These are phyloP conservation scores for Gymnothorax reevesii DNA, from an alignment of 2,797 vertebrate species.

Conservation along the genomic window DNA sequence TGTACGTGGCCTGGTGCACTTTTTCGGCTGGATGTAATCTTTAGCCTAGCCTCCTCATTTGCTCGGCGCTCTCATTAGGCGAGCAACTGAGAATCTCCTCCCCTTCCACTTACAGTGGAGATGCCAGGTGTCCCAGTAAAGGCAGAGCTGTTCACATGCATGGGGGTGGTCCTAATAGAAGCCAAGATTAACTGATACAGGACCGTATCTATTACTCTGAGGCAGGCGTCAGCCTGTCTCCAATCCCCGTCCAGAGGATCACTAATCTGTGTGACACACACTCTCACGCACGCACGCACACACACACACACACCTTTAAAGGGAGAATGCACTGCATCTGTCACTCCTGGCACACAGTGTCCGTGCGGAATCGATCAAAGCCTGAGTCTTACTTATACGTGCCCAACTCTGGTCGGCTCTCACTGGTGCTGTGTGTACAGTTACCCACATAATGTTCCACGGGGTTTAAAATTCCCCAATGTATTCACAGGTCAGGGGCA, in stretches of 20 bases:
- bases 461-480: no score
- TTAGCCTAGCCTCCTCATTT: no score
- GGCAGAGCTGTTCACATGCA: neutral
- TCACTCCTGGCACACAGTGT: neutral
- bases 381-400: neutral
- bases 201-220: neutral
- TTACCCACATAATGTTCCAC: no score
- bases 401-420: no score
- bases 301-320: neutral
- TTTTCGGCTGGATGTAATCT: no score
- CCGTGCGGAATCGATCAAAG: neutral
- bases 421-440: no score
- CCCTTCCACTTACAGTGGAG: no score
- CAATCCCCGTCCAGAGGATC: neutral
- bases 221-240: neutral
- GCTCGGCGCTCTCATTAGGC: no score
- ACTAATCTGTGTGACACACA: neutral
- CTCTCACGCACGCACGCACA: neutral
- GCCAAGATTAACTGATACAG: slow-evolving; percentile 20
- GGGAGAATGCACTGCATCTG: neutral
- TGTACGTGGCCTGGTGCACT: no score
- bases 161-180: neutral
- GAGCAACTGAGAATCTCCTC: no score
- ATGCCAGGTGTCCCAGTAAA: no score
- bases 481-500: no score